These are phyloP conservation scores for Cybosia mesomella DNA, from an alignment of 2,888 invertebrate genomes.

Conservation along the genomic window DNA sequence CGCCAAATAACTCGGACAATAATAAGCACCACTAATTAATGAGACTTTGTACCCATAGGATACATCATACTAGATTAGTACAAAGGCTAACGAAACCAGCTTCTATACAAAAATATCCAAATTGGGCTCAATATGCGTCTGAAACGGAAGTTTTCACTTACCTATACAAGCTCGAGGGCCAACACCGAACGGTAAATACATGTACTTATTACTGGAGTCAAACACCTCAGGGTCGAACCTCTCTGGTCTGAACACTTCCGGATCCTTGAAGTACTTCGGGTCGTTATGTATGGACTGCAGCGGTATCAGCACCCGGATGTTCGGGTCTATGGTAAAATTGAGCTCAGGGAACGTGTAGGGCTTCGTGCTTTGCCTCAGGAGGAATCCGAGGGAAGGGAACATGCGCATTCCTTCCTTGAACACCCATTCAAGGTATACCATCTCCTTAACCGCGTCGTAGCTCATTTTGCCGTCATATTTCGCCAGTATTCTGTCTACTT, in stretches of 20 bases:
- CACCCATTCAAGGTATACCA: slow-evolving; percentile 57
- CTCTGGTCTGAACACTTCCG: slow-evolving; percentile 50
- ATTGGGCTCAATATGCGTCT: neutral
- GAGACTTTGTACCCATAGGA: too few relatives aligned
- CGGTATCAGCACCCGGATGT: slow-evolving; percentile 34
- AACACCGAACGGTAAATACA: slow-evolving; percentile 49
- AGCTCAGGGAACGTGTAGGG: slow-evolving; percentile 45
- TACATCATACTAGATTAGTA: too few relatives aligned
- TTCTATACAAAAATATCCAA: too few relatives aligned
- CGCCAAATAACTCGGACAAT: too few relatives aligned
- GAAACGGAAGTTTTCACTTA: slow-evolving; percentile 17
- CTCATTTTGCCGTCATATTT: slow-evolving; percentile 57
- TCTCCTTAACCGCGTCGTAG: slow-evolving; percentile 61
- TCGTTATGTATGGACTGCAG: slow-evolving; percentile 46
- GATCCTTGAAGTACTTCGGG: slow-evolving; percentile 47
- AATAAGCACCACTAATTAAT: too few relatives aligned
- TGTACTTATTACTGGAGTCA: slow-evolving; percentile 37
- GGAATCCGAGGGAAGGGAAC: slow-evolving; percentile 56
- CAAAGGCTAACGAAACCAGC: too few relatives aligned
- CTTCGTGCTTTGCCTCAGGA: slow-evolving; percentile 51
- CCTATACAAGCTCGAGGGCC: slow-evolving; percentile 53
- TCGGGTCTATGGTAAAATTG: slow-evolving; percentile 35
- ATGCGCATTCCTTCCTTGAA: slow-evolving; percentile 60
- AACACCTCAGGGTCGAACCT: slow-evolving; percentile 46
- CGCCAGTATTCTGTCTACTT: slow-evolving; percentile 60